Percentiles rank a stretch among this genome's conserved stretches.
These are phyloP conservation scores for Agrotis puta DNA, from an alignment of 2,888 invertebrate species.

Conservation along the genomic window DNA sequence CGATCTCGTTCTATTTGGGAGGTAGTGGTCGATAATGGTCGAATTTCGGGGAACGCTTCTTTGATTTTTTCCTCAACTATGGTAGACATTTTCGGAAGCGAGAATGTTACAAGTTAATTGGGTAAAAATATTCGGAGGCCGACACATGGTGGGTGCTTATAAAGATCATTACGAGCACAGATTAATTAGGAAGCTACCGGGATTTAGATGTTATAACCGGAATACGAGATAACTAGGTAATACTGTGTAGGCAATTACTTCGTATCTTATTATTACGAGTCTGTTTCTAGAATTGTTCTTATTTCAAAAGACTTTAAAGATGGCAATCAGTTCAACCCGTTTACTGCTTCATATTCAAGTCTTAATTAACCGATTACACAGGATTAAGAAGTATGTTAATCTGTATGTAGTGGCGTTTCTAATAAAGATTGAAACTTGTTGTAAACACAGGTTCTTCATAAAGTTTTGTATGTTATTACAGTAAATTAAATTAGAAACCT, in stretches of 20 bases:
- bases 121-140: slow-evolving; percentile 83
- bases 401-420: slow-evolving; percentile 30
- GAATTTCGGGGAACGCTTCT: slow-evolving; percentile 85
- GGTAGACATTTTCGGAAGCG: slow-evolving; percentile 87
- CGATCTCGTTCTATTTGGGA: slow-evolving; percentile 89
- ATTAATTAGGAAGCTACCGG: slow-evolving; percentile 84
- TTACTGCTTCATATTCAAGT: slow-evolving; percentile 18
- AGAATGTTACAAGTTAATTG: slow-evolving; percentile 90
- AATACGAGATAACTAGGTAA: slow-evolving; percentile 72
- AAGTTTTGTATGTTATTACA: slow-evolving; percentile 9
- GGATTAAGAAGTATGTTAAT: slow-evolving; percentile 27
- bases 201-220: slow-evolving; percentile 75
- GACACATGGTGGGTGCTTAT: slow-evolving; percentile 81
- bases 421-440: slow-evolving; percentile 39
- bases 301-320: slow-evolving; percentile 52
- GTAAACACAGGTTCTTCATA: slow-evolving; percentile 19
- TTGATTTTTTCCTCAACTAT: slow-evolving; percentile 78
- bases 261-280: slow-evolving; percentile 60
- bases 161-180: slow-evolving; percentile 78
- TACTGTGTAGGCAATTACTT: slow-evolving; percentile 68
- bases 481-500: slow-evolving; percentile 15
- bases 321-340: slow-evolving; percentile 22
- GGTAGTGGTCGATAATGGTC: slow-evolving; percentile 88
- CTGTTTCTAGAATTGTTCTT: slow-evolving; percentile 62
- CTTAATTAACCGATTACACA: slow-evolving; percentile 45